Conservation (phyloP, 2,797 vertebrate genomes). For the Sphenodon punctatus region DNA sequence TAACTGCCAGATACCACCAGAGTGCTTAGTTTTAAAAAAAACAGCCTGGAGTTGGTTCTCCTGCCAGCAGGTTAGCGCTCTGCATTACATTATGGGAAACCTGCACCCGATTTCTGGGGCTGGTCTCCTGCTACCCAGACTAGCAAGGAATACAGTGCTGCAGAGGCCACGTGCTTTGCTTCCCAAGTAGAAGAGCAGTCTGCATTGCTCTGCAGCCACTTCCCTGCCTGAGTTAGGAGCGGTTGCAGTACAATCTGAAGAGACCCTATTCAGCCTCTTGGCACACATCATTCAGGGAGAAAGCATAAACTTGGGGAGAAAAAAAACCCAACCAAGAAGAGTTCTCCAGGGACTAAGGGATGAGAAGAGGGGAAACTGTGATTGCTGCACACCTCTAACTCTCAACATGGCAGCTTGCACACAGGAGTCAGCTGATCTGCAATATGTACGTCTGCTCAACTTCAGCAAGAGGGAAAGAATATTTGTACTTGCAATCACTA, state of each 20-base stretch:
- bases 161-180: neutral
- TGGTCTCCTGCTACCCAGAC: neutral
- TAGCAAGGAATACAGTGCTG: neutral
- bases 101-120: neutral
- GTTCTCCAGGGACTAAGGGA: neutral
- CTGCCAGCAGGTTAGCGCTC: conserved; percentile 15
- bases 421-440: too few relatives aligned
- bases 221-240: neutral
- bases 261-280: neutral
- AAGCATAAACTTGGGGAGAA: neutral
- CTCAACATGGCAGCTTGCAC: too few relatives aligned
- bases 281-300: neutral
- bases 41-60: neutral
- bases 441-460: too few relatives aligned
- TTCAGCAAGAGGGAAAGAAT: too few relatives aligned
- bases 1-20: conserved; percentile 43
- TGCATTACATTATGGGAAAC: neutral
- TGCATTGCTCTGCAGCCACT: neutral
- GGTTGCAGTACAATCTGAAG: neutral
- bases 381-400: neutral
- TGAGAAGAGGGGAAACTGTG: neutral
- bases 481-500: too few relatives aligned
- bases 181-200: neutral
- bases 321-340: neutral
- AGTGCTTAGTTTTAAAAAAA: conserved; percentile 15